A percentile compares a stretch with the other conserved stretches of the same genome.
These are phyloP conservation scores for Mesocricetus auratus DNA, from an alignment of 2,113 vertebrate species.

Conservation along the genomic window DNA sequence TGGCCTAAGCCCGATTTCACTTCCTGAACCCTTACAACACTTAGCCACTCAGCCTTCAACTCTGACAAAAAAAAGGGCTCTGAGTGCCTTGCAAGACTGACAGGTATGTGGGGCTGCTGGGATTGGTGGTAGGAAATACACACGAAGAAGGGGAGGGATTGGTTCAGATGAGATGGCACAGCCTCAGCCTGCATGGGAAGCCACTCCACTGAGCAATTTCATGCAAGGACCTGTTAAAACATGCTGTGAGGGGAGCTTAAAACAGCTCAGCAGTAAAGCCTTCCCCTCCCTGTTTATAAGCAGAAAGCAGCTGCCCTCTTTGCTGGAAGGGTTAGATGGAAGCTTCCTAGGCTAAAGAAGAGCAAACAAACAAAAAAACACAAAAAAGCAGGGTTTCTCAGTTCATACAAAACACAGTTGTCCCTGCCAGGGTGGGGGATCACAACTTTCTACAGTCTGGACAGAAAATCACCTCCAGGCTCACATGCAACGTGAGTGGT, in stretches of 20 bases:
- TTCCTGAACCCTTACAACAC: not conserved
- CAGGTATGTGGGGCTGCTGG: conserved; percentile 33
- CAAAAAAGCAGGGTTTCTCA: not conserved
- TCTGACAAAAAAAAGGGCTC: not conserved
- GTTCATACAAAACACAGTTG: not conserved
- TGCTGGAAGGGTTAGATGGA: not conserved
- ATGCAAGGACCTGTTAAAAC: conserved; percentile 75
- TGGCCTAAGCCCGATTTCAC: not conserved
- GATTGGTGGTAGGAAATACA: not conserved
- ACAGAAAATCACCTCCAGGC: not conserved
- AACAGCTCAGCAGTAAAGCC: conserved; percentile 70
- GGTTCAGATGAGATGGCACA: conserved; percentile 59
- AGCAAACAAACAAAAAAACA: not conserved
- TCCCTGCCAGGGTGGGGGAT: not conserved
- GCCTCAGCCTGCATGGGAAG: conserved; percentile 55
- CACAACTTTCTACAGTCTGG: rapidly evolving
- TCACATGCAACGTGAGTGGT: too few species aligned
- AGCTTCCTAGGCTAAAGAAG: not conserved
- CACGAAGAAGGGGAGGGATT: not conserved
- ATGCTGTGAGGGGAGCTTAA: conserved; percentile 71
- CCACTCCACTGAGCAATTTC: conserved; percentile 66
- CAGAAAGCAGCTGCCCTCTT: conserved; percentile 57
- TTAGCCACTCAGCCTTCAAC: conserved; percentile 39
- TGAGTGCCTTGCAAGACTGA: conserved; percentile 22
- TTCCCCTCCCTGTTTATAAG: conserved; percentile 64